Evolutionary conservation across 2,113 vertebrate species (phyloP), one percentile per base, ranked within the genome.

Genomic region (Sander lucioperca): DNA sequence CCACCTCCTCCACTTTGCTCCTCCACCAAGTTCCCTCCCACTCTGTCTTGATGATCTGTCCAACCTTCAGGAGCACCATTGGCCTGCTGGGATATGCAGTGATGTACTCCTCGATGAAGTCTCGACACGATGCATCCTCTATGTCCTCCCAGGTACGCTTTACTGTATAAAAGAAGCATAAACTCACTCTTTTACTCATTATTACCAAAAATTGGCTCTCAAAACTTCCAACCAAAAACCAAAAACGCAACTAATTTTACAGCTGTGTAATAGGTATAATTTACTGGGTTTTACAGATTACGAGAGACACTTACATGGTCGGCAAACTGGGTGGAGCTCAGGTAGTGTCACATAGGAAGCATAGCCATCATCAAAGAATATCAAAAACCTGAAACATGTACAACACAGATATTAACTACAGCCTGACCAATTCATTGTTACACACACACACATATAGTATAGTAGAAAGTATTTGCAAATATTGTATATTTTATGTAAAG

Each of bases 1-100:
- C 98, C 82, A 99, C 98, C 80, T 99, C 98, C 68, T 99, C 98
- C 57, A 99, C 98, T 5, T 97, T 96, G 81, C 98, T 99, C 83
- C 97, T 98, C 98, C 98, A 99, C 98, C 98, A 99, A 0, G 98
- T 99, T 4, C 98, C 98, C 65, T 99, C 98, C 98, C 98, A 99
- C 84, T 99, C 98, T 0, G 98, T 99, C 94, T 99, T 99, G 91
- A 99, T 99, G 45, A 98, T 96, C 91, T 99, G 98, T 6, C 97
- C 97, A 0, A 90, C 97, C 92, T 99, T 99, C 1, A 99, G 95
- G 58, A 99, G 95, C 13, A 99, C 98, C 98, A 99, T 99, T 25
- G 98, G 98, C 0, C 98, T 93, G 95, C 98, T 99, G 62, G 98
- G 98, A 78, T 99, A 99, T 1, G 98, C 97, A 0, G 97, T 98